phyloP scores from a whole-genome alignment of 1,140 invertebrate species.

The Musca vetustissima region DNA sequence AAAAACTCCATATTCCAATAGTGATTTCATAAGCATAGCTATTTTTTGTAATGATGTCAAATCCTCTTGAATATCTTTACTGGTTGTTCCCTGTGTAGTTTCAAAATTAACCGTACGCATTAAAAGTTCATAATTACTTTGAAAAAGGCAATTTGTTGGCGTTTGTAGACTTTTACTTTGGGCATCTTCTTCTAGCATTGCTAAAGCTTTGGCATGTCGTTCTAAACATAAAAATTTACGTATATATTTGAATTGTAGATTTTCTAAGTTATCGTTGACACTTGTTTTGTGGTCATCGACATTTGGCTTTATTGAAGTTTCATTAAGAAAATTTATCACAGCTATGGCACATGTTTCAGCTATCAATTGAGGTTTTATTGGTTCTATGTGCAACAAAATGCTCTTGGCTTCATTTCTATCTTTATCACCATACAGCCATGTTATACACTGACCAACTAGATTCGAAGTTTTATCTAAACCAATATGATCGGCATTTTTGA shows the following conservation, averaged over 20 bases:
- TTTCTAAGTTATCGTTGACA: slow-evolving; percentile 1
- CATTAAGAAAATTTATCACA: slow-evolving; percentile 50
- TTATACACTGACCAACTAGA: slow-evolving; percentile 36
- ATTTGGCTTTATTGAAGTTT: background rate
- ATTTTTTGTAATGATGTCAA: slow-evolving; percentile 36
- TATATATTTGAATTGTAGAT: slow-evolving; percentile 43
- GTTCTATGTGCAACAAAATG: slow-evolving; percentile 42
- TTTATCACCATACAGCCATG: slow-evolving; percentile 37
- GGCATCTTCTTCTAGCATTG: background rate
- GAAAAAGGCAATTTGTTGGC: slow-evolving; percentile 42
- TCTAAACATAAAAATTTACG: slow-evolving; percentile 39
- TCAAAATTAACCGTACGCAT: slow-evolving; percentile 43
- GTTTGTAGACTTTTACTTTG: background rate
- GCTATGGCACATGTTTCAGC: slow-evolving; percentile 46
- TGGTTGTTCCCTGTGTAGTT: slow-evolving; percentile 30
- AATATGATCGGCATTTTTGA: slow-evolving; percentile 35
- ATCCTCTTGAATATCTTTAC: slow-evolving; percentile 33
- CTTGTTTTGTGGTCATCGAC: too few species aligned
- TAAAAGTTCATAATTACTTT: slow-evolving; percentile 43
- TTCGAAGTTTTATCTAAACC: slow-evolving; percentile 38
- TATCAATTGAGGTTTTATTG: slow-evolving; percentile 37
- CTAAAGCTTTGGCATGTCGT: slow-evolving; percentile 16
- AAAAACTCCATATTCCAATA: slow-evolving; percentile 48
- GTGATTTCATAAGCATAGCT: slow-evolving; percentile 38
- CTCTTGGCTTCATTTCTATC: slow-evolving; percentile 37